Evolutionary conservation across 2,888 invertebrate species (phyloP), one percentile per base, ranked within the genome.

Genomic region (Eupithecia subumbrata): DNA sequence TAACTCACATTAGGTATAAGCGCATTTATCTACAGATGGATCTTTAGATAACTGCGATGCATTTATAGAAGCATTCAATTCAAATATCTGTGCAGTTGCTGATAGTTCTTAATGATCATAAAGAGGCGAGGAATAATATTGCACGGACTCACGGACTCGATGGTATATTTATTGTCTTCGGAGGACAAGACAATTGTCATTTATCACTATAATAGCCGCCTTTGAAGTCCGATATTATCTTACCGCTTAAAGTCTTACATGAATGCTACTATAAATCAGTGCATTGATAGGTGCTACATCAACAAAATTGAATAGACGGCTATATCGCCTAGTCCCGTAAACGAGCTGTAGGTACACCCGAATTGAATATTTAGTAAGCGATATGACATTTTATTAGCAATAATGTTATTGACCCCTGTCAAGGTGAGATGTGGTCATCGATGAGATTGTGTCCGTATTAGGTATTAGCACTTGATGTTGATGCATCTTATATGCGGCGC

Each of bases 161-260:
- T 90, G 89, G 85, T 86, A 88, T 90, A 92, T 93, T 92, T 93
- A 94, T 94, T 92, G 92, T 91, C 86, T 84, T 85, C 86, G 86
- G 87, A 90, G 90, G 92, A 92, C 93, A 92, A 92, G 89, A 92
- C 93, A 92, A 93, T 93, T 91, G 93, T 92, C 92, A 91, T 94
- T 93, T 93, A 94, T 94, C 93, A 93, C 86, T 86, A 88, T 90
- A 91, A 91, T 91, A 90, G 90, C 92, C 92, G 93, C 92, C 92
- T 94, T 94, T 93, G 94, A 93, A 91, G 90, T 92, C 88, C 87
- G 91, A 92, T 91, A 87, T 89, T 93, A 93, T 93, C 93, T 90
- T 83, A 88, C 88, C 89, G 90, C 86, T 86, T 85, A 82, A 84
- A 85, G 82, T 83, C 84, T 86, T 84, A 84, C 84, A 84, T 85